Evolutionary conservation across 2,888 invertebrate genomes (phyloP).

Genomic region (Hoplodrina ambigua): DNA sequence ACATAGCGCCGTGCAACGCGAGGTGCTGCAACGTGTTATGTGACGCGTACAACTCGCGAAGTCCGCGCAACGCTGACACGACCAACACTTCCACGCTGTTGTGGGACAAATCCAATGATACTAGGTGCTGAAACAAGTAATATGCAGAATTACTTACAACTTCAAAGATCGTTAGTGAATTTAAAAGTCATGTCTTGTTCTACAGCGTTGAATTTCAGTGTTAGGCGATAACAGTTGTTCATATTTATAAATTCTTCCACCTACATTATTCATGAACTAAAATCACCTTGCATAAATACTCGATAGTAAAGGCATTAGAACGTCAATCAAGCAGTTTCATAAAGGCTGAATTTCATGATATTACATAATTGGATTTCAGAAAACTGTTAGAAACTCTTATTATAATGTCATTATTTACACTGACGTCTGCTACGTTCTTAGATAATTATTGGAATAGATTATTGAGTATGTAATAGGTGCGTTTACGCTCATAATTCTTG

Average conservation of each 20-base stretch:
- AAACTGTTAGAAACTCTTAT: constrained; percentile 1
- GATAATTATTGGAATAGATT: not conserved
- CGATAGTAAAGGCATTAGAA: not conserved
- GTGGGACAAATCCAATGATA: constrained; percentile 95
- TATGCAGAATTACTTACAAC: too few species aligned
- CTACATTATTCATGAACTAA: too few species aligned
- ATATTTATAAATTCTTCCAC: too few species aligned
- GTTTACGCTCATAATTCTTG: constrained; percentile 26
- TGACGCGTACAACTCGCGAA: constrained; percentile 94
- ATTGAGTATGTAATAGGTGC: constrained; percentile 22
- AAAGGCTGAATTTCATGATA: not conserved
- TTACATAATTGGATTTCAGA: not conserved
- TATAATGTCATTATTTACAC: not conserved
- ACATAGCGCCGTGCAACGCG: constrained; percentile 94
- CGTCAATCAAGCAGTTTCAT: not conserved
- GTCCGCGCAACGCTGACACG: constrained; percentile 94
- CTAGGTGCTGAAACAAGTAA: constrained; percentile 92
- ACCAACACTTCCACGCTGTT: constrained; percentile 96
- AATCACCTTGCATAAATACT: too few species aligned
- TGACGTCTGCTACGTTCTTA: constrained; percentile 9
- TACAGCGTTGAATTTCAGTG: too few species aligned
- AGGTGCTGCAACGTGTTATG: constrained; percentile 94
- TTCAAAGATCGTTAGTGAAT: too few species aligned
- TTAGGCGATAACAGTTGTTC: too few species aligned
- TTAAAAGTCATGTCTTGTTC: too few species aligned